A percentile compares a stretch with the other conserved stretches of the same genome.
Conservation (phyloP, 2,797 vertebrate genomes). For the Syncerus caffer region DNA sequence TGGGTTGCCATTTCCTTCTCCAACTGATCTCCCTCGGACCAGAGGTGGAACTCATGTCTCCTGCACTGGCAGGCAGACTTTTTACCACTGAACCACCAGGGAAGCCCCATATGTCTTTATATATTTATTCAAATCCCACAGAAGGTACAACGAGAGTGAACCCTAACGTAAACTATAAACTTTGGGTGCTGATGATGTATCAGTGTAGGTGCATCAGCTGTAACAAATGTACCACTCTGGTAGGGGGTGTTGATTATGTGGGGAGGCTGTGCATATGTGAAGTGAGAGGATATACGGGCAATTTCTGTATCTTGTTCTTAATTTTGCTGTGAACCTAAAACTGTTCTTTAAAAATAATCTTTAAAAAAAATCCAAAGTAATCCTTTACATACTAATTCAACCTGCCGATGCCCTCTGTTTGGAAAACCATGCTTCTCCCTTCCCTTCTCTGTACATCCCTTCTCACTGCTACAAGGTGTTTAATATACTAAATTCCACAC, state of each 20-base stretch:
- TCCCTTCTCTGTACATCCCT: not conserved
- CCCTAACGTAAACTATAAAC: not conserved
- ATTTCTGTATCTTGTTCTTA: not conserved
- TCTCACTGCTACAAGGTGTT: not conserved
- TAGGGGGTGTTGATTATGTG: no score
- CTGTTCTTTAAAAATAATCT: not conserved
- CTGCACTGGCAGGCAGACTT: not conserved
- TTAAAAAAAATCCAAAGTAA: not conserved
- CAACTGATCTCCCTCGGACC: not conserved
- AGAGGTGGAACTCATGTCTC: not conserved
- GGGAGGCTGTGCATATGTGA: not conserved
- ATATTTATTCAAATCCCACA: not conserved
- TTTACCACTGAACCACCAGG: not conserved
- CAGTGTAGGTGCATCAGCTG: fast-evolving
- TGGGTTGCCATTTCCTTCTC: not conserved
- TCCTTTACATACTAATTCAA: not conserved
- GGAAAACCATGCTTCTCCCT: not conserved
- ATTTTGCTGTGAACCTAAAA: not conserved
- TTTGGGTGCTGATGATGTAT: not conserved
- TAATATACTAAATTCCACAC: no score
- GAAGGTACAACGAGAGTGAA: not conserved
- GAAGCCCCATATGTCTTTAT: not conserved
- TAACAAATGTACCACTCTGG: no score
- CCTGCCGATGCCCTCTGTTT: not conserved
- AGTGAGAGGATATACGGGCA: not conserved